Evolutionary conservation across 2,888 invertebrate species (phyloP).

Genomic region (Nomada hirtipes): DNA sequence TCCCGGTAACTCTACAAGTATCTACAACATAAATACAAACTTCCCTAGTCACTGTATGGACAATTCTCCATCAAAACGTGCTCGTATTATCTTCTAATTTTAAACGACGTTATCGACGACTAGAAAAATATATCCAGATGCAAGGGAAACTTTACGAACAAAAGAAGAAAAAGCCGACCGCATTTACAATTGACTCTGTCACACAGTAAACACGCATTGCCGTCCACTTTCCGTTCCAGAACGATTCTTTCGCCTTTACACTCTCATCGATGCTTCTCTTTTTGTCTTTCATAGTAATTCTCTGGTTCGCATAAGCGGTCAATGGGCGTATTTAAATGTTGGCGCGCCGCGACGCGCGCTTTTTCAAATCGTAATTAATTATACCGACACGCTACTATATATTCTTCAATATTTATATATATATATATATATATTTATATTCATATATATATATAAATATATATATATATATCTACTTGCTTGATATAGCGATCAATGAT

Average conservation of each 20-base stretch:
- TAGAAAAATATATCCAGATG: background rate
- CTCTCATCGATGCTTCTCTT: slow-evolving; percentile 26
- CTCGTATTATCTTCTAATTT: background rate
- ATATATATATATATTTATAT: slow-evolving; percentile 41
- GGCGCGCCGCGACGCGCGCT: slow-evolving; percentile 59
- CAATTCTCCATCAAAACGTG: background rate
- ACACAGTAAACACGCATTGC: slow-evolving; percentile 30
- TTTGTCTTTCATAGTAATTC: slow-evolving; percentile 26
- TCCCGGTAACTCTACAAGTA: no score
- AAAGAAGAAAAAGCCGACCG: slow-evolving; percentile 48
- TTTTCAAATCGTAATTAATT: slow-evolving; percentile 60
- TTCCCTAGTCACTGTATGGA: background rate
- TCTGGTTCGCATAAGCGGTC: slow-evolving; percentile 69
- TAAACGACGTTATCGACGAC: background rate
- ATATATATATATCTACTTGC: slow-evolving; percentile 66
- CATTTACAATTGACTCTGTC: slow-evolving; percentile 68
- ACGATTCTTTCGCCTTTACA: background rate
- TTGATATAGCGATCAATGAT: slow-evolving; percentile 71
- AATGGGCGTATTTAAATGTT: slow-evolving; percentile 40
- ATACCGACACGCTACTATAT: slow-evolving; percentile 63
- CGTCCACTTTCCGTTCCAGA: slow-evolving; percentile 8
- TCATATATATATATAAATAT: slow-evolving; percentile 57
- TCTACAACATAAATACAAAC: background rate
- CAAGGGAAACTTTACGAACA: background rate
- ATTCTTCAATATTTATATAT: slow-evolving; percentile 42